These are phyloP conservation scores for Copidosoma floridanum DNA, from an alignment of 1,140 invertebrate species.

Conservation along the genomic window DNA sequence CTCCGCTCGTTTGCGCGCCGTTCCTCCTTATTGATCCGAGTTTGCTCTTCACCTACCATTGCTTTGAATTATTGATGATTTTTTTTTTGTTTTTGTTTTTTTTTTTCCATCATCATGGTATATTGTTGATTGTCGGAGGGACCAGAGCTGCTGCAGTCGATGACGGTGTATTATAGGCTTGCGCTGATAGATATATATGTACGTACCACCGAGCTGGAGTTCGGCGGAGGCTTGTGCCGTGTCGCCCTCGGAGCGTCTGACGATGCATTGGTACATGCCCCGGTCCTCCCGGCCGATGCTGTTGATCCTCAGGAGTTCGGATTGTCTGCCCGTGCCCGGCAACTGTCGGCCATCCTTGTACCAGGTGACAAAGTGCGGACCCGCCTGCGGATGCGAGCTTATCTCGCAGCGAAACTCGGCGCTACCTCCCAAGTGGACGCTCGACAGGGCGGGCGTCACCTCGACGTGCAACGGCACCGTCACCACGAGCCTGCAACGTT, in stretches of 20 bases:
- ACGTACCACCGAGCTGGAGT: slow-evolving; percentile 75
- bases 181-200: too few relatives aligned
- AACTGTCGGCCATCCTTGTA: slow-evolving; percentile 74
- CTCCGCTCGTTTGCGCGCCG: neutral
- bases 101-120: too few relatives aligned
- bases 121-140: too few relatives aligned
- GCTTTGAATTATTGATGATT: slow-evolving; percentile 1
- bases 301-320: slow-evolving; percentile 65
- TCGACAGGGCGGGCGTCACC: slow-evolving; percentile 67
- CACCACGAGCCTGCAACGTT: slow-evolving; percentile 59
- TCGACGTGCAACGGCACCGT: slow-evolving; percentile 70
- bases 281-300: slow-evolving; percentile 73
- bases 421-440: slow-evolving; percentile 74
- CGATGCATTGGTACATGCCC: slow-evolving; percentile 86
- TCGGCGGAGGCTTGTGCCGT: slow-evolving; percentile 78
- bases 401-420: slow-evolving; percentile 73
- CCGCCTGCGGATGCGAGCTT: slow-evolving; percentile 53
- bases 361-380: slow-evolving; percentile 65
- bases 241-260: slow-evolving; percentile 70
- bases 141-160: too few relatives aligned
- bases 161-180: too few relatives aligned
- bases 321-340: slow-evolving; percentile 65
- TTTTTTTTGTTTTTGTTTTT: neutral
- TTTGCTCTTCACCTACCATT: too few relatives aligned
- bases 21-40: too few relatives aligned